phyloP scores from a whole-genome alignment of 2,888 invertebrate species.

The Hypselothyrea guttata region DNA sequence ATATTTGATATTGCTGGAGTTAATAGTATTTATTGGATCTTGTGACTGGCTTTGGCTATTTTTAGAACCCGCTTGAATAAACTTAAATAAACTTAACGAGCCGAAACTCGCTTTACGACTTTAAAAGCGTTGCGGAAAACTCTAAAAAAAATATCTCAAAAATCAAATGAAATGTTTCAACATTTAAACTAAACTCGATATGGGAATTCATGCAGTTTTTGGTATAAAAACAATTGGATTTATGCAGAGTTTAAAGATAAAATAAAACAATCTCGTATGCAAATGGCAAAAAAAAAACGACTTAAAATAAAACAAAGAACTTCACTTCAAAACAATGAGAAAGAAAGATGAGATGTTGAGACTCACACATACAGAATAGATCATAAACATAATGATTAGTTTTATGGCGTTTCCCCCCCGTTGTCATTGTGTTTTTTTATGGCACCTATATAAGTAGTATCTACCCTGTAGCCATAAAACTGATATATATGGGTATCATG shows the following conservation, averaged over 20 bases:
- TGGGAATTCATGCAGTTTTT: conserved; percentile 14
- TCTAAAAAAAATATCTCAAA: conserved; percentile 42
- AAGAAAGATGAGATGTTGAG: neutral
- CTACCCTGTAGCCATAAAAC: conserved; percentile 12
- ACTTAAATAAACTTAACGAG: too few species aligned
- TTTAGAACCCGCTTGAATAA: conserved; percentile 33
- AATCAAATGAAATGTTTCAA: conserved; percentile 16
- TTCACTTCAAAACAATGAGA: neutral
- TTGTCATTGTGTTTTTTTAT: conserved; percentile 2
- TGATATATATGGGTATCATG: conserved; percentile 13
- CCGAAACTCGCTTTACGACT: conserved; percentile 4
- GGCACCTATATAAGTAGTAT: too few species aligned
- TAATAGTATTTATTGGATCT: conserved; percentile 8
- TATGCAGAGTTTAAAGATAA: conserved; percentile 34
- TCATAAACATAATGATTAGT: conserved; percentile 30
- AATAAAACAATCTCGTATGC: conserved; percentile 45
- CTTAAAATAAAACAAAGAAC: conserved; percentile 26
- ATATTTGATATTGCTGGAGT: too few species aligned
- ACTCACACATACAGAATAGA: conserved; percentile 3
- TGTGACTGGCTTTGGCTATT: conserved; percentile 34
- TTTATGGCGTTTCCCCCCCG: conserved; percentile 23
- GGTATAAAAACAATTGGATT: conserved; percentile 6
- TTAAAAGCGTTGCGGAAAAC: conserved; percentile 55
- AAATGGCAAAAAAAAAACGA: conserved; percentile 37
- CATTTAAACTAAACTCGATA: neutral